Evolutionary conservation across 2,888 invertebrate genomes (phyloP).

Genomic region (Hipparchia sbordonii): DNA sequence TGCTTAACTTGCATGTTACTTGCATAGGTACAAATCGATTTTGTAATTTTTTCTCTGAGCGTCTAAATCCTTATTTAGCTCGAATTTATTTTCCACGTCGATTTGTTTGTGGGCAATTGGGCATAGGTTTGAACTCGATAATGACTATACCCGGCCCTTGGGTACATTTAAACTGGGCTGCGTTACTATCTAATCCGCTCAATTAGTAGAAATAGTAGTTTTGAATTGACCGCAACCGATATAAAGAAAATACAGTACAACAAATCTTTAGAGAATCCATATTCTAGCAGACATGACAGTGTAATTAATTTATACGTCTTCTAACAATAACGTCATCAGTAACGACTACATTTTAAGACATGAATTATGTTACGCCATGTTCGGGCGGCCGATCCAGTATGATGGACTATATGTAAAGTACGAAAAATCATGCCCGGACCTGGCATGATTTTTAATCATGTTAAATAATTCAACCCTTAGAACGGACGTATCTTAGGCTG

Average conservation of each 20-base stretch:
- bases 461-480: no score
- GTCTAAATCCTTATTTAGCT: neutral
- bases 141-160: slow-evolving; percentile 16
- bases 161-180: slow-evolving; percentile 18
- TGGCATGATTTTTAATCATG: no score
- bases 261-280: neutral
- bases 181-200: slow-evolving; percentile 19
- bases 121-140: slow-evolving; percentile 7
- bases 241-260: neutral
- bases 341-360: no score
- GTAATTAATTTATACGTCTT: no score
- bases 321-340: no score
- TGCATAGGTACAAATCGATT: neutral
- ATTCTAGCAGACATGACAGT: no score
- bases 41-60: neutral
- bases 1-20: no score
- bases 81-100: slow-evolving; percentile 6
- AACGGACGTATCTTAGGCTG: no score
- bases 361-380: no score
- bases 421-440: no score
- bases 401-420: no score
- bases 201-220: slow-evolving; percentile 5
- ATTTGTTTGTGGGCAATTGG: slow-evolving; percentile 7
- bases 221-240: neutral
- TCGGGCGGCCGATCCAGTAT: no score